Evolutionary conservation across 2,888 invertebrate species (phyloP).

Genomic region (Lepidonotus clava): DNA sequence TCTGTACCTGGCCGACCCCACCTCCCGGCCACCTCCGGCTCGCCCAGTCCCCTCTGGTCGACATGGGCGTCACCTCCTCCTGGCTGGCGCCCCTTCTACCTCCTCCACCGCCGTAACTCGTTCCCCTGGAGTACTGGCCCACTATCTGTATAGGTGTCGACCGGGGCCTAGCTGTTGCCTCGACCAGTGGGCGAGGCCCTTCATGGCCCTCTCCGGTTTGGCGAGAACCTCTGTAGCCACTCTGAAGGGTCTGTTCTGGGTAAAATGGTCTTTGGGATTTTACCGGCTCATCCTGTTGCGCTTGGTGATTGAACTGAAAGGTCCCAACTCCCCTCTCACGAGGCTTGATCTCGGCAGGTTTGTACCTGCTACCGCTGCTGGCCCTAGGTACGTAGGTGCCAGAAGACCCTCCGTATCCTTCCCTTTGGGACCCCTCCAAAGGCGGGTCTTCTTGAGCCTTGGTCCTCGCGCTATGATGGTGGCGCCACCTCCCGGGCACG

Average conservation of each 20-base stretch:
- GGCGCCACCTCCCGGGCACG: not conserved
- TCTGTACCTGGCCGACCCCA: not conserved
- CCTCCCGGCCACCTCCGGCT: slow-evolving; percentile 29
- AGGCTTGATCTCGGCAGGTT: not conserved
- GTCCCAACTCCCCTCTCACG: not conserved
- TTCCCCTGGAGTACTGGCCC: not conserved
- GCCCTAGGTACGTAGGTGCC: not conserved
- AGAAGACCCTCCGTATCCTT: not conserved
- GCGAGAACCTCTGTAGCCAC: not conserved
- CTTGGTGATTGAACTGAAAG: not conserved
- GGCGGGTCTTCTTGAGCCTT: not conserved
- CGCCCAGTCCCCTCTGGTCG: not conserved
- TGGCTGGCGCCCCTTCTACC: too few relatives aligned
- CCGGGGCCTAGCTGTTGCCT: not conserved
- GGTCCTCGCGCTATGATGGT: not conserved
- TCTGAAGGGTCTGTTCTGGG: not conserved
- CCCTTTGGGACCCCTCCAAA: not conserved
- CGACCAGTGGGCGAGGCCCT: not conserved
- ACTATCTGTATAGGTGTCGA: not conserved
- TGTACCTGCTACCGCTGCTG: not conserved
- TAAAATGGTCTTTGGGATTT: not conserved
- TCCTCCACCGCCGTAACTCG: not conserved
- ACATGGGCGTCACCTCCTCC: not conserved
- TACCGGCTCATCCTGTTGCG: not conserved
- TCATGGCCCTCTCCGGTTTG: not conserved